Evolutionary conservation across 2,888 invertebrate genomes (phyloP).

Genomic region (Enchytraeus crypticus): DNA sequence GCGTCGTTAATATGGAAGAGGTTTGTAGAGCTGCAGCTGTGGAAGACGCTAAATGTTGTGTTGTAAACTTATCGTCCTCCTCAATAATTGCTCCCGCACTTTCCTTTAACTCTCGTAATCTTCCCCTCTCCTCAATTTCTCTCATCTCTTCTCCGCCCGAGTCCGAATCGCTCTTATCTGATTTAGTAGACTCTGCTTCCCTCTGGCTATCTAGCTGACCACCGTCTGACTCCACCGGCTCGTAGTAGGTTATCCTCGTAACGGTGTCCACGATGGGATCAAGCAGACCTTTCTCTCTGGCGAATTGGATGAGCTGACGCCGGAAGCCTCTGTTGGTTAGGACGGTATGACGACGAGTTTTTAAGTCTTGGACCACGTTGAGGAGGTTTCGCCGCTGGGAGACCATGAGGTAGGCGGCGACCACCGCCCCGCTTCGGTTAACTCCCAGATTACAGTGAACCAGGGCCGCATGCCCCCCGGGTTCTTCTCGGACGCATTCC

Average conservation of each 20-base stretch:
- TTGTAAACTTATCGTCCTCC: no score
- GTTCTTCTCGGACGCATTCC: slow-evolving; percentile 19
- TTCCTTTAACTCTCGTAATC: no score
- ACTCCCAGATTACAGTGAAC: slow-evolving; percentile 30
- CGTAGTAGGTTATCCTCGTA: background rate
- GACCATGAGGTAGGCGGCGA: slow-evolving; percentile 26
- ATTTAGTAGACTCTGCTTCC: no score
- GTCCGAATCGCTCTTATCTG: no score
- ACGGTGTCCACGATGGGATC: slow-evolving; percentile 16
- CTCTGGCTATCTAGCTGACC: no score
- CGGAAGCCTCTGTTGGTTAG: slow-evolving; percentile 27
- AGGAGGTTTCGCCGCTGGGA: slow-evolving; percentile 17
- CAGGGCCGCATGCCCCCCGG: slow-evolving; percentile 17
- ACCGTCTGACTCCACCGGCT: no score
- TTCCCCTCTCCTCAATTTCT: no score
- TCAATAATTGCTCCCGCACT: no score
- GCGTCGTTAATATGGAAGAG: background rate
- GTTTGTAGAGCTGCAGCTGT: background rate
- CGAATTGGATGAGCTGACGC: slow-evolving; percentile 24
- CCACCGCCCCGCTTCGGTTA: slow-evolving; percentile 27
- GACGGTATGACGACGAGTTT: slow-evolving; percentile 19
- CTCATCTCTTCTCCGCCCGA: no score
- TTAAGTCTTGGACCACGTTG: slow-evolving; percentile 20
- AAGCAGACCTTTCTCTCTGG: slow-evolving; percentile 20
- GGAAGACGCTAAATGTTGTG: no score